Percentiles rank a stretch among this genome's conserved stretches.
phyloP scores from a whole-genome alignment of 37 sponge, comb jelly and placozoan species.

The Cladorhizidae sp. region DNA sequence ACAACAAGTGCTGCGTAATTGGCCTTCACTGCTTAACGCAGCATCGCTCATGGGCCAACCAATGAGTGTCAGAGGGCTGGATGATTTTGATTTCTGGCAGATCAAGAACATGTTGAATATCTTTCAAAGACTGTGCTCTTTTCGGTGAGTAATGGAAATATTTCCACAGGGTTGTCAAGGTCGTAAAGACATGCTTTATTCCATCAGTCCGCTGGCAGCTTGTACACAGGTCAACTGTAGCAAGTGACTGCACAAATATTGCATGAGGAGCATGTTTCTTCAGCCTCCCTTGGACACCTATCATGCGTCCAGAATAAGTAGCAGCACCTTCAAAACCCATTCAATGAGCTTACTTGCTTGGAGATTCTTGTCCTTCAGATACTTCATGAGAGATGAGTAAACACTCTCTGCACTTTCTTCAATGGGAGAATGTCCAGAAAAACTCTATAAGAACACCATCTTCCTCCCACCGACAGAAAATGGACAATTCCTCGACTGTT shows the following conservation, averaged over 20 bases:
- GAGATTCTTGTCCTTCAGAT: conserved; percentile 12
- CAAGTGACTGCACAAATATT: conserved; percentile 57
- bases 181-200: conserved; percentile 28
- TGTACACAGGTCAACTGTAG: conserved; percentile 74
- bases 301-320: conserved; percentile 58
- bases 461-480: conserved; percentile 74
- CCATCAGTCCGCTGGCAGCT: conserved; percentile 57
- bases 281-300: conserved; percentile 52
- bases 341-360: neutral
- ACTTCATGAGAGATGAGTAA: conserved; percentile 51
- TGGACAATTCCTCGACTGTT: conserved; percentile 74
- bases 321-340: conserved; percentile 69
- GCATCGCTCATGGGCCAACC: conserved; percentile 72
- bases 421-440: conserved; percentile 5
- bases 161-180: conserved; percentile 27
- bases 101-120: conserved; percentile 44
- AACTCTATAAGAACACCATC: conserved; percentile 73
- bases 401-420: conserved; percentile 21
- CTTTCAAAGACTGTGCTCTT: conserved; percentile 20
- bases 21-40: conserved; percentile 68
- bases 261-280: conserved; percentile 60
- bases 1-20: conserved; percentile 53
- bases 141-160: conserved; percentile 39
- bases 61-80: conserved; percentile 62
- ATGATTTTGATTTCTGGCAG: conserved; percentile 67